Percentiles rank a stretch among this genome's conserved stretches.
Evolutionary conservation across 2,888 invertebrate species (phyloP).

Genomic region (Dryobotodes eremita): DNA sequence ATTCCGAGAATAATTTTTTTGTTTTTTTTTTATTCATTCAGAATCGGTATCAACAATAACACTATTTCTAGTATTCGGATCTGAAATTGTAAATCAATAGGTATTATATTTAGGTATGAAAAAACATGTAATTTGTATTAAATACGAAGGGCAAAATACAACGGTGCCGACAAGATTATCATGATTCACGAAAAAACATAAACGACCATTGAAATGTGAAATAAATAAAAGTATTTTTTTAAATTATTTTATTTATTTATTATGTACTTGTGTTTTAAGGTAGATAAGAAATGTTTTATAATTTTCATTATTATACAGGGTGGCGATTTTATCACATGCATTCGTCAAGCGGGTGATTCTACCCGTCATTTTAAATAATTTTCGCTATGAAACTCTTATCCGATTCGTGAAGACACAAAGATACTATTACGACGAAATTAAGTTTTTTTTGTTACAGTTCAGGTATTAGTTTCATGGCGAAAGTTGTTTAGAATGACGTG

Average conservation of each 20-base stretch:
- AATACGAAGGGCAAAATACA: not conserved
- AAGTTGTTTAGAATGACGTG: too few relatives aligned
- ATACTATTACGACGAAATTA: too few relatives aligned
- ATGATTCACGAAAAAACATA: not conserved
- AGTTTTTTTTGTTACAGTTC: too few relatives aligned
- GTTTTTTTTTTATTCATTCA: too few relatives aligned
- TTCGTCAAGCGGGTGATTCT: too few relatives aligned
- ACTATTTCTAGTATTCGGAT: not conserved
- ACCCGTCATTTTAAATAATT: too few relatives aligned
- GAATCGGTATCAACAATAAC: too few relatives aligned
- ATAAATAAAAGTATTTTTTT: not conserved
- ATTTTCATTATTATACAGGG: not conserved
- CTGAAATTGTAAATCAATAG: not conserved
- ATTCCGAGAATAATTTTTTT: not conserved
- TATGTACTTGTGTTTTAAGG: not conserved
- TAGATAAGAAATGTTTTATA: not conserved
- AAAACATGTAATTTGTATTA: not conserved
- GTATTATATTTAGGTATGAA: not conserved
- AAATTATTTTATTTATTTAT: not conserved
- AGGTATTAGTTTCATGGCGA: too few relatives aligned
- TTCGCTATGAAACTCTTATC: too few relatives aligned
- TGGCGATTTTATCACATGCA: too few relatives aligned
- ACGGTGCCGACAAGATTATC: not conserved
- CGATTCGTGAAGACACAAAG: too few relatives aligned
- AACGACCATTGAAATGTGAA: not conserved